Evolutionary conservation across 2,888 invertebrate genomes (phyloP).

Genomic region (Stegophylla sp.): DNA sequence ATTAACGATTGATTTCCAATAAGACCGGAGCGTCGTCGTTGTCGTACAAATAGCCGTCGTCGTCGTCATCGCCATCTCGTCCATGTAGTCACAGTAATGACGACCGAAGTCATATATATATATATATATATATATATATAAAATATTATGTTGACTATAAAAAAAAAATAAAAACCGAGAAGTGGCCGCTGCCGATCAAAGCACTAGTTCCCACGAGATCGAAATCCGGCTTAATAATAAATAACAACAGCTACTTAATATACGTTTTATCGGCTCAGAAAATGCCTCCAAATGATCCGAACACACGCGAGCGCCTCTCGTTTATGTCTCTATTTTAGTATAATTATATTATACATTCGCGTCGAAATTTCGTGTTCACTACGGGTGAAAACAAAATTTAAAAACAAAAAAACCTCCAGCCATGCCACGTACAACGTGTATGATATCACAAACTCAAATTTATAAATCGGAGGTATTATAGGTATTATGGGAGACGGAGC

Average conservation of each 20-base stretch:
- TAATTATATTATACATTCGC: no score
- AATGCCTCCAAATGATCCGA: neutral
- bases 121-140: no score
- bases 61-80: neutral
- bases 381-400: no score
- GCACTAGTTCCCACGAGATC: conserved; percentile 32
- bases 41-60: neutral
- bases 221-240: conserved; percentile 32
- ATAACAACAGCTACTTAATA: no score
- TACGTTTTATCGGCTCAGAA: neutral
- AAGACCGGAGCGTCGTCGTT: neutral
- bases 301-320: neutral
- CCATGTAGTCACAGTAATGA: neutral
- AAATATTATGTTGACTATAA: neutral
- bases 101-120: neutral
- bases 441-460: no score
- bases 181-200: neutral
- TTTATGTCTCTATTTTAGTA: conserved; percentile 11
- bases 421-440: no score
- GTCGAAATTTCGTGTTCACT: no score
- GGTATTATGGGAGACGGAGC: no score
- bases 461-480: no score
- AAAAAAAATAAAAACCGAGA: neutral
- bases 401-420: no score
- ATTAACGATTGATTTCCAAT: conserved; percentile 36